Base-by-base conservation (phyloP, 2,113 vertebrate species). In the Myodes glareolus region DNA sequence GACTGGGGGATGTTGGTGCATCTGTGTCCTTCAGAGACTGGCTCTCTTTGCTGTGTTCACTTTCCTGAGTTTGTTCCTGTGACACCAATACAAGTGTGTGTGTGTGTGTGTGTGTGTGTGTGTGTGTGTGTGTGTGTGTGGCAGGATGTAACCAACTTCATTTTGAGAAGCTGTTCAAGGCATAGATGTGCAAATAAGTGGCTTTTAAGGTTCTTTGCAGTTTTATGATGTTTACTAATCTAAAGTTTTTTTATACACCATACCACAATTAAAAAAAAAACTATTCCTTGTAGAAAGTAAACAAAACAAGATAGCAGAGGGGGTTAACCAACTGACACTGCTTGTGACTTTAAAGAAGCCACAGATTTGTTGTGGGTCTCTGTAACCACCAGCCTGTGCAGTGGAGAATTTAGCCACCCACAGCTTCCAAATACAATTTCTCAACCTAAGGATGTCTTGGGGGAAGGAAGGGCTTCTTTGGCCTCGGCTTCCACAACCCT, bases 21-120 rank as follows among this genome's bases (percentile, higher is more conserved):
- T 25, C 0, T 0, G 27, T 88, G 98, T 76, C 98, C 95, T 96
- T 98, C 93, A 95, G 72, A 88, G 82, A 63, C 31, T 55, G 42
- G 2, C 65, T 93, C 1, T 39, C 52, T 29, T 85, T 85, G 27
- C 0, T 67, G 27, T 70, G 36, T 45, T 81, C 31, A 75, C 23
- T 93, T 84, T 93, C 94, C 91, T 76, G 92, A 52, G 55, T 96
- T 96, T 42, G 17, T 97, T 97, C 90, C 12, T n/a, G 91, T 42
- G 94, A 80, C 76, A 25, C 58, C 58, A 55, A 29, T 12, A 52
- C 42, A 67, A 58, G 55, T 58, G 55, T 58, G 55, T 58, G 55
- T 19, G 55, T 58, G 42, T 72, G n/a, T n/a, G n/a, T 47, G 45
- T 47, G 45, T 47, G 45, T 47, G 45, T 55, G 42, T 70, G 52